Evolutionary conservation across 2,797 vertebrate genomes (phyloP).

Genomic region (Limnodromus scolopaceus): DNA sequence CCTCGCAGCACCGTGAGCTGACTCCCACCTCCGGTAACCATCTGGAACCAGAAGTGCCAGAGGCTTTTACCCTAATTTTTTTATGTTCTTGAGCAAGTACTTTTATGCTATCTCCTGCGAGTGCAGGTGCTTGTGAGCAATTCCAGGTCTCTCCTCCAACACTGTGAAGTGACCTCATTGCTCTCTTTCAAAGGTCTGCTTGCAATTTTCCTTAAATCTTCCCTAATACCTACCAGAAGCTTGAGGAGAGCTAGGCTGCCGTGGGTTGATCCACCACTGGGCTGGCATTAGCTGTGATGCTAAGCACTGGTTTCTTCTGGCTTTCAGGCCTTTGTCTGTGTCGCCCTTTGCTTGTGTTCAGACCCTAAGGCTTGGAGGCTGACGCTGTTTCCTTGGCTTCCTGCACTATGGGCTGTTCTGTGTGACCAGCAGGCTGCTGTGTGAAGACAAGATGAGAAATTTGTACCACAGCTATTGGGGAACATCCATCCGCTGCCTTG

Average conservation of each 20-base stretch:
- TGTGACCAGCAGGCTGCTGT: not conserved
- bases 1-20: not conserved
- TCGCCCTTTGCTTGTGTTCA: not conserved
- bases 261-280: rapidly evolving
- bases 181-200: not conserved
- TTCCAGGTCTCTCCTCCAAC: not conserved
- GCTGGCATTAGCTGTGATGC: not conserved
- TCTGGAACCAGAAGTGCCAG: not conserved
- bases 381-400: not conserved
- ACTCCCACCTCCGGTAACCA: not conserved
- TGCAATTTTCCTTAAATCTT: not conserved
- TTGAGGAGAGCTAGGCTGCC: not conserved
- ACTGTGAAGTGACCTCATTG: not conserved
- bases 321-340: not conserved
- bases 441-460: not conserved
- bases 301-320: not conserved
- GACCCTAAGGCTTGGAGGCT: not conserved
- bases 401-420: too few relatives aligned
- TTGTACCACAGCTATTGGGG: not conserved
- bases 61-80: not conserved
- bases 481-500: not conserved
- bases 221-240: not conserved
- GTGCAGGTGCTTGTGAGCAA: not conserved
- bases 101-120: not conserved
- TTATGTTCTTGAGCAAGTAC: not conserved